These are phyloP conservation scores for Cyclargus thomasi DNA, from an alignment of 1,140 invertebrate species.

Conservation along the genomic window DNA sequence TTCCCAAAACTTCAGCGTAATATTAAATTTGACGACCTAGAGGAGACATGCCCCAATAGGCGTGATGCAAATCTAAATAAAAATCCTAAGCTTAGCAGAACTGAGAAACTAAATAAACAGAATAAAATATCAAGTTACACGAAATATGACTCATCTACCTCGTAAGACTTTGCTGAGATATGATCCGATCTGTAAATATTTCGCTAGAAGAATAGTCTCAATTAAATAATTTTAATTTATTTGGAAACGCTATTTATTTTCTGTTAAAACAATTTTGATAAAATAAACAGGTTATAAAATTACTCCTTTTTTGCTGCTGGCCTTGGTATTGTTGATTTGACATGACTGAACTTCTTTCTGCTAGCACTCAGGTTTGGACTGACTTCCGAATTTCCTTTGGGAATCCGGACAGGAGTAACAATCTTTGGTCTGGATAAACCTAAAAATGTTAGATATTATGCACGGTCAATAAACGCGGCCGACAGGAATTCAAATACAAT, in stretches of 20 bases:
- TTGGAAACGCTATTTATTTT: neutral
- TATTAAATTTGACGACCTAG: conserved; percentile 13
- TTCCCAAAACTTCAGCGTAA: conserved; percentile 33
- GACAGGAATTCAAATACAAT: no score
- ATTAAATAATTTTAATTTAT: neutral
- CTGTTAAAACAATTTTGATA: neutral
- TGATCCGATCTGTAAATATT: neutral
- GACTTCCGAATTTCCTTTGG: conserved; percentile 29
- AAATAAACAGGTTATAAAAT: conserved; percentile 24
- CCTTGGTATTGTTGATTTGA: conserved; percentile 67
- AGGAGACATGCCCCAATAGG: conserved; percentile 13
- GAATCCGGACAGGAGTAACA: conserved; percentile 35
- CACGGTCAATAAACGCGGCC: no score
- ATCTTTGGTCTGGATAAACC: conserved; percentile 52
- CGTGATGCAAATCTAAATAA: conserved; percentile 13
- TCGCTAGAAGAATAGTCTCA: neutral
- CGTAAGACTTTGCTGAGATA: neutral
- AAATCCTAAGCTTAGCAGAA: conserved; percentile 28
- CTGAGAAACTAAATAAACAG: conserved; percentile 23
- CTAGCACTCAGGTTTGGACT: conserved; percentile 48
- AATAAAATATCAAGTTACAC: neutral
- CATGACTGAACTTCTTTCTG: conserved; percentile 53
- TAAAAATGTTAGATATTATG: conserved; percentile 21
- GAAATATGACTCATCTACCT: neutral
- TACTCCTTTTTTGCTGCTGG: conserved; percentile 48